These are phyloP conservation scores for Stegodyphus mimosarum DNA, from an alignment of 1,140 invertebrate genomes.

Conservation along the genomic window DNA sequence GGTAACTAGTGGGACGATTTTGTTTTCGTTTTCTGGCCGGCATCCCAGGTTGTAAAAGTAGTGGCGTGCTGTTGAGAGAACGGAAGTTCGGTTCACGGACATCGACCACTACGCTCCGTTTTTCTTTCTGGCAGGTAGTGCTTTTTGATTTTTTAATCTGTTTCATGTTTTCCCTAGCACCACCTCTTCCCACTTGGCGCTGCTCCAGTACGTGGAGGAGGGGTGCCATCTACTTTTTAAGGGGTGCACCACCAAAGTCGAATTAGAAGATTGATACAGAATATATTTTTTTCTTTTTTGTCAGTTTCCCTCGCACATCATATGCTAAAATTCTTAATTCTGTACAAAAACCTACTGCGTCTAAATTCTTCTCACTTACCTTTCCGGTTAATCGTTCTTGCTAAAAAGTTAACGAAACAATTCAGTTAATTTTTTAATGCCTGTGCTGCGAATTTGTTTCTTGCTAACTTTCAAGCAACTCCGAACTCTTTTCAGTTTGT, in stretches of 20 bases:
- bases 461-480: no score
- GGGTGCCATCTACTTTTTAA: not conserved
- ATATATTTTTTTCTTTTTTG: not conserved
- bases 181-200: not conserved
- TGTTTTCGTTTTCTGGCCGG: constrained; percentile 36
- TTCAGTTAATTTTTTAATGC: no score
- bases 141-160: no score
- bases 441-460: no score
- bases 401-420: no score
- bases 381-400: no score
- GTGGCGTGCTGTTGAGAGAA: constrained; percentile 7
- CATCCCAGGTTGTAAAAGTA: constrained; percentile 34
- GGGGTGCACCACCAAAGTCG: not conserved
- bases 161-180: not conserved
- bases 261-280: not conserved
- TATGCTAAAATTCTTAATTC: not conserved
- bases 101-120: constrained; percentile 4
- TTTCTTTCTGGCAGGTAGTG: not conserved
- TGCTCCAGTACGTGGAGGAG: not conserved
- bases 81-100: constrained; percentile 44
- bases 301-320: not conserved
- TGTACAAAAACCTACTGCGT: no score
- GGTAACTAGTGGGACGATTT: constrained; percentile 35
- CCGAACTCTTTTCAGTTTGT: no score
- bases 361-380: no score